Base-by-base conservation (phyloP, 2,888 invertebrate species). In the Drosophila mimetica region DNA sequence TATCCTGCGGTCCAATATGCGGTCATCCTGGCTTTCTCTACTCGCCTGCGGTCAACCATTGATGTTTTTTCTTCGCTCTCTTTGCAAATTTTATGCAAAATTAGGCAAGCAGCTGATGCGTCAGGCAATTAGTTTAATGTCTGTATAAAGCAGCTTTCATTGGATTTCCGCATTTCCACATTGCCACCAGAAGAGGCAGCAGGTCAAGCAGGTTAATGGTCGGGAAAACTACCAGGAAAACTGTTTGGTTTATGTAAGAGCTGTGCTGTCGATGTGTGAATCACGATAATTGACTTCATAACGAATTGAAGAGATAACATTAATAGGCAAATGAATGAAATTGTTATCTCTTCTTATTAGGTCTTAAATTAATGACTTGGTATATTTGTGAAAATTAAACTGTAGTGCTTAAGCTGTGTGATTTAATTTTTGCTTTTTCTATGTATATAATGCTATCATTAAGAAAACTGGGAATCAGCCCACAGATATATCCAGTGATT, bases 21-120 rank as follows among this genome's bases (percentile, higher is more conserved):
- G 79, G 82, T 76, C 66, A 69, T 58, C 18, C 41, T 67, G n/a
- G 44, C 53, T 41, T 32, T 42, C 32, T 32, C 32, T 22, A 34
- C 42, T 50, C 20, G 36, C 36, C 36, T 39, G 42, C 39, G 39
- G 71, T 64, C 57, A 51, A 44, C 41, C 51, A 39, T 25, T 58
- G 55, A 28, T 36, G 44, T 46, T 74, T 74, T 66, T 65, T 39
- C 48, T 67, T 50, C 36, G 14, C 28, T 44, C 60, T 44, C 60
- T 53, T 44, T 66, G 44, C 74, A 79, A 71, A 79, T 84, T 76
- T 77, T 74, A 81, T 86, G 84, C 84, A 84, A 79, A 86, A 86
- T 84, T 81, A 82, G 81, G 70, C 74, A 70, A 71, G 52, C 65
- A 41, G 76, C 44, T 74, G 74, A 77, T 63, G 69, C 83, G 59